Base-by-base conservation (phyloP, 2,797 vertebrate genomes). In the Brotula barbata region DNA sequence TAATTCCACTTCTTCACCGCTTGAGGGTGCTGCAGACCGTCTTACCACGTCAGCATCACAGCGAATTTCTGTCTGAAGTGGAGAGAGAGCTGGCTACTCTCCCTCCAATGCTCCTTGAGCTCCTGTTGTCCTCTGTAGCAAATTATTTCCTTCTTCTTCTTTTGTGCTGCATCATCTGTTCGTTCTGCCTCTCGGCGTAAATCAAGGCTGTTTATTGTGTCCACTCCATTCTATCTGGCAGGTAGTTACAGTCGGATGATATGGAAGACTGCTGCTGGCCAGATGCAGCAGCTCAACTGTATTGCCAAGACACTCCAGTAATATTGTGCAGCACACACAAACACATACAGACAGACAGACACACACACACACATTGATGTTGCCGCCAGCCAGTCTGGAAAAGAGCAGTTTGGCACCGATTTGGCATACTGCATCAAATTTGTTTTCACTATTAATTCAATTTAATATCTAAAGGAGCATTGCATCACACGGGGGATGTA, bases 21-120 rank as follows among this genome's bases (percentile, higher is more conserved):
- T 64, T 58, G 89, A 84, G 68, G 83, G 85, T 3, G 80, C 61
- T 63, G 80, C 51, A 76, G 74, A 82, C 77, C 25, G 1, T 9
- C 54, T 8, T 19, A 36, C 59, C 36, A 1, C 39, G 25, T 44
- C 5, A 8, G 16, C 3, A 8, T 46, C 1, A 17, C 45, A 41
- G n/a, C 57, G 40, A 23, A 15, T 4, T 36, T 36, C 7, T 19
- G 54, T 44, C 22, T 41, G 22, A 47, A 21, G 0, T 8, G 1
- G 15, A 20, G 34, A 56, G 53, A 16, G 58, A 16, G 55, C 61
- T 63, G 65, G 52, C 37, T 39, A 53, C 36, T 56, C 31, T 23
- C 44, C 41, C 34, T 63, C 25, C 46, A 46, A 40, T 39, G 46
- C 41, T 61, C 49, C 50, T 15, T 17, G 41, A 66, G 67, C 57